A percentile compares a stretch with the other conserved stretches of the same genome.
phyloP scores from a whole-genome alignment of 2,797 vertebrate genomes.

The Takifugu ocellatus region DNA sequence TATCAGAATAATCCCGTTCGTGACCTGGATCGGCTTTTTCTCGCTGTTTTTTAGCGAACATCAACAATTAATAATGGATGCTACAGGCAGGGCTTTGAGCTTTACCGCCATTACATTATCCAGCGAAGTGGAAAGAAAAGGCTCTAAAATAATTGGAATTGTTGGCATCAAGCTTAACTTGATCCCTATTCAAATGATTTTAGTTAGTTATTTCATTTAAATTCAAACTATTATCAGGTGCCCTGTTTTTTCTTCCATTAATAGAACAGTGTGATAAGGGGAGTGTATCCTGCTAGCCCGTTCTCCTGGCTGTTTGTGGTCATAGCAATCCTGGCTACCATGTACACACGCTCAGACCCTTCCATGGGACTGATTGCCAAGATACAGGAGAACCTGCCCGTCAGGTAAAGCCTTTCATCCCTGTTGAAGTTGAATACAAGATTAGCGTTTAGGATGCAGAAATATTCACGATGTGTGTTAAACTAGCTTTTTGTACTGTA shows the following conservation, averaged over 20 bases:
- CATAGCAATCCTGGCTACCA: slow-evolving; percentile 85
- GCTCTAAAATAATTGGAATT: too few relatives aligned
- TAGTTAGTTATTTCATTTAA: too few relatives aligned
- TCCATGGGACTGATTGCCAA: slow-evolving; percentile 92
- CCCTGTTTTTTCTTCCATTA: neutral
- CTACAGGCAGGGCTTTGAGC: neutral
- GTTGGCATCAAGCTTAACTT: too few relatives aligned
- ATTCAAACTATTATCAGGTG: neutral
- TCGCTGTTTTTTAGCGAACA: neutral
- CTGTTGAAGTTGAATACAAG: neutral
- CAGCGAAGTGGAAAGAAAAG: too few relatives aligned
- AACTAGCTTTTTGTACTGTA: too few relatives aligned
- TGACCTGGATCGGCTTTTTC: neutral
- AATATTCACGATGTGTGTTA: too few relatives aligned
- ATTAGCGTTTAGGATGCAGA: too few relatives aligned
- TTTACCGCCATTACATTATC: too few relatives aligned
- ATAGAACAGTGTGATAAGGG: slow-evolving; percentile 85
- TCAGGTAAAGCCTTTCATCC: slow-evolving; percentile 73
- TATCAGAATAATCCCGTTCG: neutral
- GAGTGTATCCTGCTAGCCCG: slow-evolving; percentile 87
- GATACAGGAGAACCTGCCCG: slow-evolving; percentile 88
- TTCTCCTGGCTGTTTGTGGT: slow-evolving; percentile 92
- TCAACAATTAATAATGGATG: slow-evolving; percentile 10
- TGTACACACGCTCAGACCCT: slow-evolving; percentile 88
- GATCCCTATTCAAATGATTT: too few relatives aligned